Evolutionary conservation across 2,113 vertebrate genomes (phyloP).

Genomic region (Arizona elegans): DNA sequence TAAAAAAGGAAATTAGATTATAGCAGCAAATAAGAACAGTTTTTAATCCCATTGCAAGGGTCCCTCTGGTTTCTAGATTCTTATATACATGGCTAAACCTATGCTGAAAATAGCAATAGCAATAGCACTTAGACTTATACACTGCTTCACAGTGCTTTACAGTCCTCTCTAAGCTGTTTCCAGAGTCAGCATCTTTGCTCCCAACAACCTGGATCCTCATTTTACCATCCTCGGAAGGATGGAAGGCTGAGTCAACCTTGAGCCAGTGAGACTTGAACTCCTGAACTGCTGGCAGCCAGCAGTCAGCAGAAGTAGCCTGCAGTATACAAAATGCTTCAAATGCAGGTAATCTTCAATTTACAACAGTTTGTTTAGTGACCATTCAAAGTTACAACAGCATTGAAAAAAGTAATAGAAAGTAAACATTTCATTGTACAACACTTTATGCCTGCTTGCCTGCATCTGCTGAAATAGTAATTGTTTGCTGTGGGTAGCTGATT

Average conservation of each 20-base stretch:
- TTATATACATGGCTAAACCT: background rate
- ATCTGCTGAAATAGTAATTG: constrained; percentile 79
- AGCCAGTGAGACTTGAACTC: too few relatives aligned
- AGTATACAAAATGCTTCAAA: background rate
- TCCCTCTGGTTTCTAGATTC: background rate
- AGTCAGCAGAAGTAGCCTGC: too few relatives aligned
- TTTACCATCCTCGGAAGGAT: too few relatives aligned
- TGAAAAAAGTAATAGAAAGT: constrained; percentile 49
- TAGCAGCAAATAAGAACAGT: background rate
- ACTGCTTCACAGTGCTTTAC: too few relatives aligned
- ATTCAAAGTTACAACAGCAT: background rate
- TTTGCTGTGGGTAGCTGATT: constrained; percentile 56
- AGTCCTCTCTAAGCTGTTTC: too few relatives aligned
- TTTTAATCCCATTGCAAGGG: background rate
- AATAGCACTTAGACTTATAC: too few relatives aligned
- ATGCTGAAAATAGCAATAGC: constrained; percentile 1
- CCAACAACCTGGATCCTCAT: too few relatives aligned
- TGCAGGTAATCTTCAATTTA: background rate
- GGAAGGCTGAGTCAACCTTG: too few relatives aligned
- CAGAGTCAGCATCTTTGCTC: too few relatives aligned
- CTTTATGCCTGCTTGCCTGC: constrained; percentile 65
- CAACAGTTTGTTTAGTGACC: background rate
- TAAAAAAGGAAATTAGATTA: background rate
- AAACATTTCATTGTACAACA: constrained; percentile 73
- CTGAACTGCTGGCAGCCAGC: too few relatives aligned